phyloP scores from a whole-genome alignment of 2,113 vertebrate species.

The Gracilinanus agilis region DNA sequence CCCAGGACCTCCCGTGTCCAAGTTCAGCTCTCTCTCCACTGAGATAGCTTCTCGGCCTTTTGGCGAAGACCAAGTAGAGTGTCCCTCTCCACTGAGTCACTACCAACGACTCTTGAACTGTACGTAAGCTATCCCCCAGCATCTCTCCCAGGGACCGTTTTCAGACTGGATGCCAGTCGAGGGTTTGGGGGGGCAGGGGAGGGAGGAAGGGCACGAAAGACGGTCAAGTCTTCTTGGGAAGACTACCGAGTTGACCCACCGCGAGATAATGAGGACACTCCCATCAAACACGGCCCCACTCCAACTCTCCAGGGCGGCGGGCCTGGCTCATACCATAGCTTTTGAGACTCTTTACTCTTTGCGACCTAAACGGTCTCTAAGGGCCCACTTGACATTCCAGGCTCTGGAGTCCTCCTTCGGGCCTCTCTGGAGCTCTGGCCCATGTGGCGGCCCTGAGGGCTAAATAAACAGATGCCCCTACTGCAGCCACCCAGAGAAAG shows the following conservation, averaged over 20 bases:
- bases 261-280: background rate
- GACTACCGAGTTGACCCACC: background rate
- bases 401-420: background rate
- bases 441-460: background rate
- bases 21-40: no score
- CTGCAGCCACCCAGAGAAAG: background rate
- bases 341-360: background rate
- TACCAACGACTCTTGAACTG: background rate
- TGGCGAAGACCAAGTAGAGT: no score
- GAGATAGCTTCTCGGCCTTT: no score
- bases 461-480: background rate
- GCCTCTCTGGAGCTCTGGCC: background rate
- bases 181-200: background rate
- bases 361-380: background rate
- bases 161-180: background rate
- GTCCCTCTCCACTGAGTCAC: no score
- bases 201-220: background rate
- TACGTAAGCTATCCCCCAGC: background rate
- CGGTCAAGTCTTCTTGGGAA: background rate
- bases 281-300: background rate
- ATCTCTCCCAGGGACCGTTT: background rate
- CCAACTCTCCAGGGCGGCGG: slow-evolving; percentile 35
- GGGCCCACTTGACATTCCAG: background rate
- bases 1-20: no score
- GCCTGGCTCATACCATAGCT: slow-evolving; percentile 44